Base-by-base conservation (phyloP, 2,888 invertebrate genomes). In the Platynereis dumerilii region DNA sequence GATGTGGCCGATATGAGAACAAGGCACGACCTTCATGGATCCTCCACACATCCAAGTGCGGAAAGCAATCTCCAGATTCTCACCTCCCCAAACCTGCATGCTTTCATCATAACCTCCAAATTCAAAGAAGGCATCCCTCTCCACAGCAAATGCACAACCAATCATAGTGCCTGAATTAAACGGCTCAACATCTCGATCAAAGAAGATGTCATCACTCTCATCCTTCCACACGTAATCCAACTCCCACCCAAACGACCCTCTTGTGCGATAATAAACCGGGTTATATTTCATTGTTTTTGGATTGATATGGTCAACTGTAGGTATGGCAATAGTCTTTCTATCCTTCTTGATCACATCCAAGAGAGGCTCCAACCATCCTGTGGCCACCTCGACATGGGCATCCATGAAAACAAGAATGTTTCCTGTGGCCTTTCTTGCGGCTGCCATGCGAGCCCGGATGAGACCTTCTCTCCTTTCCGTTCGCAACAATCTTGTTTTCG, bases 1-100 rank as follows among this genome's bases (percentile, higher is more conserved):
- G 82, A 97, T 96, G 85, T 97, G 97, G n/a, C 54, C 61, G 24
- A 61, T 52, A 24, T 61, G 61, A 5, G 74, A 74, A 57, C 74
- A 74, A 10, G 68, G 64, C 7, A 67, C 60, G 5, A 71, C 52
- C 56, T 64, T 61, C 27, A 73, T 48, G 2, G 57, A 52, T 5
- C 67, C 68, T 1, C 68, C 68, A 57, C 70, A 72, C 34, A 72
- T 53, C 72, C 72, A 73, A 7, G 71, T 64, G 29, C 71, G 63
- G 28, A 73, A 56, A 17, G 72, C 69, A n/a, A 73, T 62, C 45
- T 73, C 73, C 34, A 72, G 54, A 45, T 69, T 64, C 27, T 72
- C 73, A 3, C 73, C 73, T 12, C 73, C 73, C 28, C 67, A 72
- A 22, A 62, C 63, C 24, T 65, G 55, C 44, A 72, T 59, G 1